Base-by-base conservation (phyloP, 1,140 invertebrate species). In the Lordiphosa collinella region DNA sequence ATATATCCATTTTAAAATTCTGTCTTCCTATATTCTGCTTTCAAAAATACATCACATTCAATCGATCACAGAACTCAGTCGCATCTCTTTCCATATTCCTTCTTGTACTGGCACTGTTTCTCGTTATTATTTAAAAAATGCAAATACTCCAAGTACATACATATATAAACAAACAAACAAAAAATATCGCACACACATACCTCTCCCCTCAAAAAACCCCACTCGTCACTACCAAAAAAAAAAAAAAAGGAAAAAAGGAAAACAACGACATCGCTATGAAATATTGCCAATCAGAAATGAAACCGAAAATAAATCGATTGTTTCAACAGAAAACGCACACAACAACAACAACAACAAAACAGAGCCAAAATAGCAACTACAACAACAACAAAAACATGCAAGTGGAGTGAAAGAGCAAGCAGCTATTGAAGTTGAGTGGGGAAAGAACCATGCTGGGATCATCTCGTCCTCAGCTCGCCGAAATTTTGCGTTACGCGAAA, bases 241-340 rank as follows among this genome's bases (percentile, higher is more conserved):
- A 36, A 49, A 36, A 25, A 35, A 35, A 13, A 35, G 32, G 36
- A 8, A 31, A 9, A 4, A 4, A 12, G 16, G 3, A 10, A 8
- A 37, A 16, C 12, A 66, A 67, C 40, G 46, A 67, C 66, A 82
- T 59, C 52, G 71, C 51, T 76, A 80, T 84, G 79, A 82, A 82
- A 82, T 78, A 86, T 86, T 86, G 80, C 80, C 80, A 86, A 86
- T 86, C 80, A 86, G 75, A 86, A 86, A 86, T 86, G 82, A 86
- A 86, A 86, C 80, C 82, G 80, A 86, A 86, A 86, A 86, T 86
- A 86, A 86, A 86, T 86, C 80, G 79, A 86, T 86, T 86, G 80
- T 75, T 80, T 63, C 80, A 75, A 86, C 80, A 86, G 41, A 72
- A 73, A 63, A 65, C 47, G 68, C 53, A 68, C 34, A 53, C 48